Base-by-base conservation (phyloP, 2,113 vertebrate species). In the Grallaria varia region DNA sequence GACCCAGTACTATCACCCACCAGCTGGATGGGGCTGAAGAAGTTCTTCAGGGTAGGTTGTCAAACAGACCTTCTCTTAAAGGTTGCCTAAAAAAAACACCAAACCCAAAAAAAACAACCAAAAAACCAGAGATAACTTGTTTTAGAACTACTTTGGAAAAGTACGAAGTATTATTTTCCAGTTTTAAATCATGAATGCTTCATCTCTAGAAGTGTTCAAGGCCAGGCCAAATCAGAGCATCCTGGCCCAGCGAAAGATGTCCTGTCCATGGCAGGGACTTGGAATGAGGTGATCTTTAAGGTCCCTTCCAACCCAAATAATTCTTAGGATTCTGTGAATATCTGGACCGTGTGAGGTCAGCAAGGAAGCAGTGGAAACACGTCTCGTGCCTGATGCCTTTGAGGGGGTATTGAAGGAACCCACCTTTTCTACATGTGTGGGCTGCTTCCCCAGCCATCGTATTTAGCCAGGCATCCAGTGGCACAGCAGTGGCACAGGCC, bases 391-490 rank as follows among this genome's bases (percentile, higher is more conserved):
- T 6, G 19, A 16, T 68, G 47, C 22, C 12, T 76, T 16, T 75
- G n/a, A 52, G 10, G 9, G 7, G 5, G 1, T 42, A 19, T 8
- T 25, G 49, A 78, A 79, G 49, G 14, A 64, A 66, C 14, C 19
- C 1, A 3, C 7, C 3, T 33, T 56, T 40, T 56, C 63, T n/a
- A 37, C 30, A 44, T 9, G 1, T 0, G 1, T 11, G 28, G 28
- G 58, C 27, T 86, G 76, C 50, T n/a, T 55, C 12, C 11, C 8
- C 25, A 67, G 40, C 3, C 13, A 45, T 9, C 20, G 4, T 9
- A 10, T 12, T 67, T 53, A 35, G 27, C 6, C n/a, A 23, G 27
- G 24, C 8, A 2, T n/a, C 24, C 49, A 59, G 53, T 63, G 58
- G 47, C 14, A 49, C 18, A 33, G n/a, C 9, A 6, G 28, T 25